Conservation (phyloP, 2,888 invertebrate species). For the Esperia sulphurella region DNA sequence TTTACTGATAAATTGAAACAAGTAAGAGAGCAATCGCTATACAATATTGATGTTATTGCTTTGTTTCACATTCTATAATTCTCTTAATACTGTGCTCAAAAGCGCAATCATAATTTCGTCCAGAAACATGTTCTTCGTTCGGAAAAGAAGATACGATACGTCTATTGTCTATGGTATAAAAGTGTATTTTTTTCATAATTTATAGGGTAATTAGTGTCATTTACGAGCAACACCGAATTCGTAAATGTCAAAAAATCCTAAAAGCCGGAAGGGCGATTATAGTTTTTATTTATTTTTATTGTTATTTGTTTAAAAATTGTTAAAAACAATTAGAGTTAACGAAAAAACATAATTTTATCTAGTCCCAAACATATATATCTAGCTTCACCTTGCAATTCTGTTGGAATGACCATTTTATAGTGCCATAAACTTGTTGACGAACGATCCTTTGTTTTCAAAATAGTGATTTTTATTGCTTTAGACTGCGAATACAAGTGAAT, state of each 20-base stretch:
- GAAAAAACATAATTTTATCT: conserved; percentile 62
- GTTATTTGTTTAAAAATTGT: conserved; percentile 65
- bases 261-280: conserved; percentile 66
- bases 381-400: conserved; percentile 48
- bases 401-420: conserved; percentile 55
- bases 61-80: not conserved
- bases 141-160: not conserved
- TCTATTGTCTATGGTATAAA: not conserved
- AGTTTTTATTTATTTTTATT: conserved; percentile 68
- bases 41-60: not conserved
- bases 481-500: conserved; percentile 22
- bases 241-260: conserved; percentile 71
- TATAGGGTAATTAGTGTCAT: conserved; percentile 66
- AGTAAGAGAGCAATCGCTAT: not conserved
- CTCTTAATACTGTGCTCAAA: not conserved
- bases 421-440: conserved; percentile 67
- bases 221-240: conserved; percentile 63
- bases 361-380: conserved; percentile 56
- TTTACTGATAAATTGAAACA: not conserved
- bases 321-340: conserved; percentile 44
- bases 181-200: conserved; percentile 25
- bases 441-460: conserved; percentile 65
- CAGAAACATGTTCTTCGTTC: not conserved
- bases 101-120: not conserved
- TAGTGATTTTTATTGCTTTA: conserved; percentile 37